Base-by-base conservation (phyloP, 2,797 vertebrate genomes). In the Pseudochirops cupreus region DNA sequence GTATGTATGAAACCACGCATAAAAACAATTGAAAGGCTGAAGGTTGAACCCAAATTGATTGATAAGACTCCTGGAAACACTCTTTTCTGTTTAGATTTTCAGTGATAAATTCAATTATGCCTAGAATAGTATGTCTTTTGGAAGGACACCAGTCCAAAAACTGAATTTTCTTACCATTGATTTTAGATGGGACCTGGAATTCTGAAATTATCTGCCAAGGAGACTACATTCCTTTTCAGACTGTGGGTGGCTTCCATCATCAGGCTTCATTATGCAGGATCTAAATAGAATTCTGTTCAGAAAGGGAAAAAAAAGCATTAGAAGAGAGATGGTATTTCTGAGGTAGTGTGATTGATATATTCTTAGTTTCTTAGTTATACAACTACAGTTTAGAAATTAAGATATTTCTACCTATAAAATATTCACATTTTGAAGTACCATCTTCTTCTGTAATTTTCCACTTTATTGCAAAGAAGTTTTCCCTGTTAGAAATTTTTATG, bases 381-480 rank as follows among this genome's bases (percentile, higher is more conserved):
- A 92, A 59, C 93, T 93, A 53, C 62, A 59, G 10, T 92, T 95
- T 50, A 39, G 92, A 97, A 97, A 96, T 33, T 96, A 95, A 95
- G 91, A 93, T 62, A 87, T 74, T 91, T 13, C 46, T 29, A 55
- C 52, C 53, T 56, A 92, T 26, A 93, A 92, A 95, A 92, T 90
- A 94, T 94, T 96, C 74, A 87, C 9, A 87, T 87, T 46, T 87
- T 87, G 24, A 87, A 87, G 39, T 87, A 26, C 74, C 31, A 50
- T 87, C 39, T 87, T 39, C 39, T 74, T 74, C 16, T 11, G 3
- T 50, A 50, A 87, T 87, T 87, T 87, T 87, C 16, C n/a, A 46
- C 39, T 87, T 87, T 87, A 9, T 46, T 46, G 39, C 39, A 50
- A 50, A 74, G n/a, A 74, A 87, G 74, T 87, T 87, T 87, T 50